These are phyloP conservation scores for Apantesis nais DNA, from an alignment of 2,888 invertebrate species.

Conservation along the genomic window DNA sequence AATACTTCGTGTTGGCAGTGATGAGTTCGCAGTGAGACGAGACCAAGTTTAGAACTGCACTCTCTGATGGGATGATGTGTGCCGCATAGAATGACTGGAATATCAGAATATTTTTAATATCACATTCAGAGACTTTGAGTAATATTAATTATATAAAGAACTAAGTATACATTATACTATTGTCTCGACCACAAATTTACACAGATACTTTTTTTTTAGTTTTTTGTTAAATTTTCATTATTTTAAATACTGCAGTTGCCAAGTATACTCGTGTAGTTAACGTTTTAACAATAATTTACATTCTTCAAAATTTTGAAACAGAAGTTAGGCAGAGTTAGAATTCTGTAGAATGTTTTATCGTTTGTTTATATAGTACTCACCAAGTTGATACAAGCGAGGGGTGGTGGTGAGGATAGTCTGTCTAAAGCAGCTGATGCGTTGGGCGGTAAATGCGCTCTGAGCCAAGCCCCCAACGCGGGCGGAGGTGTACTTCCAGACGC, in stretches of 20 bases:
- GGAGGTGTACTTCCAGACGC: slow-evolving; percentile 58
- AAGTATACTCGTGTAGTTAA: too few species aligned
- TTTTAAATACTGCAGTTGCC: too few species aligned
- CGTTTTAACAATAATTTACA: not conserved
- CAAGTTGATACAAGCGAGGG: slow-evolving; percentile 60
- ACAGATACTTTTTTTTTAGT: not conserved
- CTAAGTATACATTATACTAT: not conserved
- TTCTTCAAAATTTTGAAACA: not conserved
- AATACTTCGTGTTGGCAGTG: slow-evolving; percentile 72
- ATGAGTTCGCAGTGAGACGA: slow-evolving; percentile 78
- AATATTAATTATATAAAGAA: not conserved
- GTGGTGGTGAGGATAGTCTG: slow-evolving; percentile 65
- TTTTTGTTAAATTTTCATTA: too few species aligned
- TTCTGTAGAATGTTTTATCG: not conserved
- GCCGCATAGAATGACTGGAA: slow-evolving; percentile 88
- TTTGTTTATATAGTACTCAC: not conserved
- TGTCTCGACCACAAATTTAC: too few species aligned
- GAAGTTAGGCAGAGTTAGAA: not conserved
- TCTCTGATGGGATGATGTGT: slow-evolving; percentile 93
- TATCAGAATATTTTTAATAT: slow-evolving; percentile 10
- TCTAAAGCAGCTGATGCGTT: slow-evolving; percentile 68
- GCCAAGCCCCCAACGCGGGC: slow-evolving; percentile 71
- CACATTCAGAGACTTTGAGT: not conserved
- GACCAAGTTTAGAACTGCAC: slow-evolving; percentile 91
- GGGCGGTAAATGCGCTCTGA: slow-evolving; percentile 70